Conservation (phyloP, 2,888 invertebrate species). For the Trimorus sp. region DNA sequence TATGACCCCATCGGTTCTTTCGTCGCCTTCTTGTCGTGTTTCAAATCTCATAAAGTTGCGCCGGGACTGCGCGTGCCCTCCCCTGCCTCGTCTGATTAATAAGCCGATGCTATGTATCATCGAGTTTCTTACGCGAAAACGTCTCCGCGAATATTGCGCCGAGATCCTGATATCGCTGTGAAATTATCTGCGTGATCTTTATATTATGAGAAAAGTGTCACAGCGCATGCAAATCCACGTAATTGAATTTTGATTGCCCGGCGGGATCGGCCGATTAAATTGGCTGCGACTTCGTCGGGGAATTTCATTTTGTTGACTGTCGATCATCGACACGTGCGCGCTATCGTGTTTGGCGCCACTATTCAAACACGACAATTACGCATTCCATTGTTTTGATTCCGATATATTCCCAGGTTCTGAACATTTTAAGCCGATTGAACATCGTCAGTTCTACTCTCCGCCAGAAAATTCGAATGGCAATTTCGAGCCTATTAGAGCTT, state of each 20-base stretch:
- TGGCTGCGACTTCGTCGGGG: background rate
- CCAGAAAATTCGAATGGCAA: no score
- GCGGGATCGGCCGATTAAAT: conserved; percentile 29
- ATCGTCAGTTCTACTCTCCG: background rate
- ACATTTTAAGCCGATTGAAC: conserved; percentile 45
- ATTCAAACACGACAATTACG: conserved; percentile 46
- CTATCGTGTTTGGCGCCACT: background rate
- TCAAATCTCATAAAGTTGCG: conserved; percentile 76
- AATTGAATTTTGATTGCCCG: conserved; percentile 36
- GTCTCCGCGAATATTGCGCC: conserved; percentile 55
- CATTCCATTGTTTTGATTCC: conserved; percentile 65
- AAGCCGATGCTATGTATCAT: conserved; percentile 75
- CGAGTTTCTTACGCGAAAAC: conserved; percentile 68
- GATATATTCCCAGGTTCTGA: conserved; percentile 69
- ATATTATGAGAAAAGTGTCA: conserved; percentile 31
- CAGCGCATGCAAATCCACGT: conserved; percentile 21
- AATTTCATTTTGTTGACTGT: conserved; percentile 28
- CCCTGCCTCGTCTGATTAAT: conserved; percentile 76
- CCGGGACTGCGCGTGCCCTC: conserved; percentile 48
- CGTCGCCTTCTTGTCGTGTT: conserved; percentile 73
- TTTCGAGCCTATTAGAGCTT: no score
- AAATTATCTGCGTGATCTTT: conserved; percentile 42
- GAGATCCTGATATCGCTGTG: conserved; percentile 5
- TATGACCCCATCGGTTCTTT: conserved; percentile 65
- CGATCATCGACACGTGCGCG: conserved; percentile 29